A percentile compares a stretch with the other conserved stretches of the same genome.
Evolutionary conservation across 2,797 vertebrate species (phyloP).

Genomic region (Saxicola maurus): DNA sequence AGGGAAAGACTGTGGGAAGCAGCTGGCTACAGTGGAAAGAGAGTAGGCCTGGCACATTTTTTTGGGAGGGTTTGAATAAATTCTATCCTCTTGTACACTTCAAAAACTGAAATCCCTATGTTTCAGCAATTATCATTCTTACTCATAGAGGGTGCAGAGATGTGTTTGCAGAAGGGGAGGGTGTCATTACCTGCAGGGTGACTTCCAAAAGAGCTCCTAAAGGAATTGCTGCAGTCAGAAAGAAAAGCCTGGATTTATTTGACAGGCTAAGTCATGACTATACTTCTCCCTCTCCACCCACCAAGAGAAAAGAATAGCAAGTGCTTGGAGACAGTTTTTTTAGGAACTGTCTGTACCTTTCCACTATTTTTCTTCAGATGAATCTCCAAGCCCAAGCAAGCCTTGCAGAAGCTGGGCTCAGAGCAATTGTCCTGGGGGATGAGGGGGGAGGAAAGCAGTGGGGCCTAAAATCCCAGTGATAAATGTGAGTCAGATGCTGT

Average conservation of each 20-base stretch:
- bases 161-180: neutral
- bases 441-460: accelerated
- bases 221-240: neutral
- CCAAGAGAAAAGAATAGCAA: neutral
- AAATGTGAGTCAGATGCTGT: neutral
- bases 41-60: neutral
- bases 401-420: neutral
- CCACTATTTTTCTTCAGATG: neutral
- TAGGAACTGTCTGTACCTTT: neutral
- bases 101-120: neutral
- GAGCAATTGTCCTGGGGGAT: accelerated
- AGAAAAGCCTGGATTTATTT: neutral
- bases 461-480: neutral
- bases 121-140: neutral
- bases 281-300: neutral
- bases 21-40: neutral
- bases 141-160: neutral
- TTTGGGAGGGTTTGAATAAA: neutral
- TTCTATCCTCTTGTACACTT: neutral
- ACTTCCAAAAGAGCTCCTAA: neutral
- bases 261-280: neutral
- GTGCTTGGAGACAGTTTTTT: neutral
- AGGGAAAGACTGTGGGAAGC: neutral
- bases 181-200: neutral
- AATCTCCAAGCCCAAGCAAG: neutral